These are phyloP conservation scores for Centruroides sculpturatus DNA, from an alignment of 1,140 invertebrate genomes.

Conservation along the genomic window DNA sequence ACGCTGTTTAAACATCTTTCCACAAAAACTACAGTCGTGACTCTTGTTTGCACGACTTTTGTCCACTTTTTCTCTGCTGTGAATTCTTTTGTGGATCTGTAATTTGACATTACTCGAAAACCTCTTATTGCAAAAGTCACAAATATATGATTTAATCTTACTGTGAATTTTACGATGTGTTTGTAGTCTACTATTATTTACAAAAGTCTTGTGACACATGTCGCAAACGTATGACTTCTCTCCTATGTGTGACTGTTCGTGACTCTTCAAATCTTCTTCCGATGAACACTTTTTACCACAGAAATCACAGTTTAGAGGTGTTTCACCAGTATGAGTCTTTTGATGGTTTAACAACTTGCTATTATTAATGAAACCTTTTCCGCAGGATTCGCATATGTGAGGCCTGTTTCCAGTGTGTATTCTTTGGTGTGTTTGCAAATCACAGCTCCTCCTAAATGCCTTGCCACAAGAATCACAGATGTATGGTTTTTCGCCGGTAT, in stretches of 20 bases:
- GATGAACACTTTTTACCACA: not conserved
- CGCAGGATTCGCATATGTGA: not conserved
- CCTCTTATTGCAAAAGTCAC: not conserved
- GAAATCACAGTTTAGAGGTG: not conserved
- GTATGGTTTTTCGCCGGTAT: no score
- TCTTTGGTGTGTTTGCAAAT: not conserved
- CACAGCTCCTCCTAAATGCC: no score
- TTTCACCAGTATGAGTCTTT: not conserved
- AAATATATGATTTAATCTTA: not conserved
- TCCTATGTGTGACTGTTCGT: not conserved
- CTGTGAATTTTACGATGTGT: not conserved
- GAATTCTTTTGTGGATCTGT: no score
- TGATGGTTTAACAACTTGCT: not conserved
- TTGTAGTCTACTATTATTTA: not conserved
- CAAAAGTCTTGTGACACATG: not conserved
- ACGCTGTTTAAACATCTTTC: no score
- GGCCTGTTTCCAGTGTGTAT: not conserved
- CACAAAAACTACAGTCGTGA: no score
- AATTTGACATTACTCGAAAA: not conserved
- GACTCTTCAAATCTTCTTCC: not conserved
- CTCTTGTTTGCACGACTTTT: no score
- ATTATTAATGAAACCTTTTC: not conserved
- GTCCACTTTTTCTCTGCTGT: no score
- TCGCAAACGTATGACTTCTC: not conserved
- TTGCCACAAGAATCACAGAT: no score